Evolutionary conservation across 2,797 vertebrate species (phyloP), one percentile per base, ranked within the genome.

Genomic region (Uromys caudimaculatus): DNA sequence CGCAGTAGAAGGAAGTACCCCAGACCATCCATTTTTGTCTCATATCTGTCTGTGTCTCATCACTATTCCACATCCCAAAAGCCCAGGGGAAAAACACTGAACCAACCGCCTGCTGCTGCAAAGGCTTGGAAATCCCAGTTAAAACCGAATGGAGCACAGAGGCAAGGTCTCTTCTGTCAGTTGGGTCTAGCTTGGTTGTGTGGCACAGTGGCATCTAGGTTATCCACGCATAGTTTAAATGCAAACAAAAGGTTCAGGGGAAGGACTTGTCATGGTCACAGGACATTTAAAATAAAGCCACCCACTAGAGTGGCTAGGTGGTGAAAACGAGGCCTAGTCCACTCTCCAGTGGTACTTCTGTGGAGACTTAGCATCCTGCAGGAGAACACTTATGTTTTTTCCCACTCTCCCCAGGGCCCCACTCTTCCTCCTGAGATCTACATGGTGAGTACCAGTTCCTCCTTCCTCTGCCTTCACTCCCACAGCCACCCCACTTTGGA

Each of bases 361-460:
- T 10, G 14, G 73, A 8, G n/a, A 84, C 35, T 82, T 84, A 64
- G 64, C 41, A 19, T 56, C 41, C 75, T 58, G 44, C 50, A 73
- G 52, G 44, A 64, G 38, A 79, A 2, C 7, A 4, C 52, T 89
- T 41, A 93, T 56, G 2, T 54, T 8, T 67, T 81, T 93, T 21
- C 13, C 76, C 10, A 3, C 92, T 92, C 41, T 94, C 44, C 90
- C 58, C 77, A 97, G 96, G 92, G 9, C 64, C 67, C 78, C 47
- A 47, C 29, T 56, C 35, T 93, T 92, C 75, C 85, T 84, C 24
- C 96, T 23, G 58, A 86, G 58, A 75, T 93, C 67, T 91, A 77
- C 87, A 10, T 35, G 76, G 90, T 91, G 88, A 94, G 90, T 95
- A 89, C 58, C 27, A 47, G 56, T 79, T 71, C 7, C 60, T 76